phyloP scores from a whole-genome alignment of 2,888 invertebrate genomes.

The Selenia dentaria region DNA sequence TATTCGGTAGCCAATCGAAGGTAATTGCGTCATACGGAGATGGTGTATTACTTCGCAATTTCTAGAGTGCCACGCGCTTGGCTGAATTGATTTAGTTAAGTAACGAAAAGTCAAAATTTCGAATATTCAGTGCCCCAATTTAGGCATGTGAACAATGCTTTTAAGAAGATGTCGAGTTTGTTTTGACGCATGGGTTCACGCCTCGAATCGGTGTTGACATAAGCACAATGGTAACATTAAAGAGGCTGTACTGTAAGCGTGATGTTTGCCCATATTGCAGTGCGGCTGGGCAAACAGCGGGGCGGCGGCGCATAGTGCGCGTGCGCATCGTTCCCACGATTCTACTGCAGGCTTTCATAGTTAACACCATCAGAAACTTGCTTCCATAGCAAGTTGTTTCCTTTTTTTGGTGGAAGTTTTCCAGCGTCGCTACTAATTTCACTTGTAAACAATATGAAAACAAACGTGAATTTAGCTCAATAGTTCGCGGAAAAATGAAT shows the following conservation, averaged over 20 bases:
- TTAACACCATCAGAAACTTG: slow-evolving; percentile 34
- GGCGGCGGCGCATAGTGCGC: slow-evolving; percentile 32
- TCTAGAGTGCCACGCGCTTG: too few species aligned
- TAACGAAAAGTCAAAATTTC: too few species aligned
- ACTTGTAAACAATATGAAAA: too few species aligned
- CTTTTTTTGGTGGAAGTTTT: too few species aligned
- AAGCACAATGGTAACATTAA: slow-evolving; percentile 53
- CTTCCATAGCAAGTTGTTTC: neutral
- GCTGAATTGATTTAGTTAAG: too few species aligned
- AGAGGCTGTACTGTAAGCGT: slow-evolving; percentile 43
- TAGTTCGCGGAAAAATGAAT: too few species aligned
- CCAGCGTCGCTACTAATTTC: too few species aligned
- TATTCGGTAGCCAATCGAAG: too few species aligned
- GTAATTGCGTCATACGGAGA: too few species aligned
- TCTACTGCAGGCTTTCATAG: slow-evolving; percentile 51
- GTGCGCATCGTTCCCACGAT: slow-evolving; percentile 46
- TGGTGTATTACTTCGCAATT: too few species aligned
- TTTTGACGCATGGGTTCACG: slow-evolving; percentile 14
- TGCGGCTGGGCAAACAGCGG: slow-evolving; percentile 43
- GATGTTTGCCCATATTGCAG: slow-evolving; percentile 55
- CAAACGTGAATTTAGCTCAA: too few species aligned
- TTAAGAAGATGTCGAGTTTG: neutral
- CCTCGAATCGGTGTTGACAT: slow-evolving; percentile 19
- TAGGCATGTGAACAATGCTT: slow-evolving; percentile 4
- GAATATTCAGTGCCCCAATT: too few species aligned